Evolutionary conservation across 2,797 vertebrate species (phyloP).

Genomic region (Phrynocephalus guinanensis): DNA sequence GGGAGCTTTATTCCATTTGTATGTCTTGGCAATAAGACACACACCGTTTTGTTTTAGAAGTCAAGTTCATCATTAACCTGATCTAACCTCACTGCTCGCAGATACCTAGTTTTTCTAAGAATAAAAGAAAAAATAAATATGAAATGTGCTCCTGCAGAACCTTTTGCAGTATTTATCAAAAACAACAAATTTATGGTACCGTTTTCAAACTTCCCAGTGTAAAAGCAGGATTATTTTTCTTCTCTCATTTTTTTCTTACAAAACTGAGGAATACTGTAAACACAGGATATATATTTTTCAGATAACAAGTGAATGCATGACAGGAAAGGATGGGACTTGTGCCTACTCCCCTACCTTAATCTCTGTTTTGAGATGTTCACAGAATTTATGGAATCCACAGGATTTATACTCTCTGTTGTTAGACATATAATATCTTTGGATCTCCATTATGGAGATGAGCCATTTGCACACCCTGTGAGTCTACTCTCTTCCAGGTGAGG

Average conservation of each 20-base stretch:
- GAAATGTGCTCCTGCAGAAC: not conserved
- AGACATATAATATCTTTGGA: no score
- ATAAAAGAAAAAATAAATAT: not conserved
- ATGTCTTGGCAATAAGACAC: not conserved
- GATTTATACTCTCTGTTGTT: no score
- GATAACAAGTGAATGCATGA: not conserved
- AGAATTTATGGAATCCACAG: no score
- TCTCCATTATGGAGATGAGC: no score
- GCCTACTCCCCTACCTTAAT: not conserved
- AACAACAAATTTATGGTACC: not conserved
- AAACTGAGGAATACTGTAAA: not conserved
- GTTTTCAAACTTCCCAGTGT: not conserved
- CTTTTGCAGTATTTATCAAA: slow-evolving; percentile 15
- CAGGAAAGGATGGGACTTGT: not conserved
- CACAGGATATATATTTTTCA: not conserved
- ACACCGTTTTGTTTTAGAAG: not conserved
- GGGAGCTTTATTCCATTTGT: not conserved
- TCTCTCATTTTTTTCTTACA: not conserved
- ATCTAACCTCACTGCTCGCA: not conserved
- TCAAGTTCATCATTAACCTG: slow-evolving; percentile 5
- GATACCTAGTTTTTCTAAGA: not conserved
- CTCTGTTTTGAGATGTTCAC: not conserved
- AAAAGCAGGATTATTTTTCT: not conserved
- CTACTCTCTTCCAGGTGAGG: no score
- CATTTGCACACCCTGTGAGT: no score